Base-by-base conservation (phyloP, 2,113 vertebrate species). In the Alectura lathami region DNA sequence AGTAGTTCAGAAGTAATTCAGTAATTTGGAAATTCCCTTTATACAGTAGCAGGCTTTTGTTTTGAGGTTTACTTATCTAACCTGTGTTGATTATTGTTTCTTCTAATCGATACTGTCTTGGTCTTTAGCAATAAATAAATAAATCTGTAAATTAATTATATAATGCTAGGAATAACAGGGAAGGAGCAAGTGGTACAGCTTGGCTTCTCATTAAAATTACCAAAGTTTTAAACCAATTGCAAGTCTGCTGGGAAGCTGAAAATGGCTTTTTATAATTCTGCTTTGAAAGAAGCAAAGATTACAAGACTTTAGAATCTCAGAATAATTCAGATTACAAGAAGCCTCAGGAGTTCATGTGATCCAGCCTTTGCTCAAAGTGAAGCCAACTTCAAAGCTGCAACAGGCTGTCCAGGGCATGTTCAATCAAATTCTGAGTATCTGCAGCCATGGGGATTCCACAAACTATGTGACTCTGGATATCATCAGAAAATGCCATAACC, bases 361-460 rank as follows among this genome's bases (percentile, higher is more conserved):
- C 50, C 18, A 30, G 64, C 22, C 3, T 27, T 22, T 0, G 1
- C 22, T 74, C 36, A n/a, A 18, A 2, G 1, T 24, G 69, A 16
- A 7, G 21, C 18, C 27, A 68, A 14, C 38, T 79, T 75, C n/a
- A 64, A 73, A 83, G 45, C 57, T 53, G 5, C 0, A 7, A 38
- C 21, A 22, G 16, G 18, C 74, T 74, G 21, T 26, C 77, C 21
- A 66, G n/a, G 40, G 23, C 13, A 30, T 1, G 2, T 43, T 32
- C 68, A 74, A 36, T 32, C 8, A 10, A 42, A 4, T 50, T 84
- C 43, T 74, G 3, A 62, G 3, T 69, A n/a, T n/a, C 16, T 73
- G 22, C 36, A 56, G 26, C 29, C 21, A 27, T 11, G 56, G 22
- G 47, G 29, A 60, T 34, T 83, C n/a, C 13, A 14, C 30, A 54